Conservation (phyloP, 1,140 invertebrate species). For the Ptiloglossa arizonensis region DNA sequence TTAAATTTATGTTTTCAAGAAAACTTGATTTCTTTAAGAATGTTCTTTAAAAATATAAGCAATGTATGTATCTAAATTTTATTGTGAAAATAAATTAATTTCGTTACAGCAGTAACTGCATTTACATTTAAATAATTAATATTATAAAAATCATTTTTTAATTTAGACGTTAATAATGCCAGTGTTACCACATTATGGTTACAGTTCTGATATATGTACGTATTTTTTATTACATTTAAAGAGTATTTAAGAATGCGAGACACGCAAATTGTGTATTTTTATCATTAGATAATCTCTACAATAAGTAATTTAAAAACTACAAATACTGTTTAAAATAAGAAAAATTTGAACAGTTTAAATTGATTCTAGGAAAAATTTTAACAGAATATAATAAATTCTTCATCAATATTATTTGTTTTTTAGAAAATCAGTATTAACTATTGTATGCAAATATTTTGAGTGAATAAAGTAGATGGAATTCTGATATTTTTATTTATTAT, state of each 20-base stretch:
- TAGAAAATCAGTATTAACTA: neutral
- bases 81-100: conserved; percentile 16
- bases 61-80: neutral
- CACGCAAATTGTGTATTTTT: too few relatives aligned
- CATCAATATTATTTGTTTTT: neutral
- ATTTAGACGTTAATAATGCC: neutral
- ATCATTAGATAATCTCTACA: neutral
- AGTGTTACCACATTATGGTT: conserved; percentile 23
- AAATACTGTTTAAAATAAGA: neutral
- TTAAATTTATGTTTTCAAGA: too few relatives aligned
- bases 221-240: too few relatives aligned
- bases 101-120: neutral
- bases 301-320: neutral
- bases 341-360: neutral
- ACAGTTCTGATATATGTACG: too few relatives aligned
- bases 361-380: too few relatives aligned
- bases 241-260: too few relatives aligned
- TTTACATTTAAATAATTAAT: conserved; percentile 36
- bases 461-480: neutral
- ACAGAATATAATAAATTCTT: too few relatives aligned
- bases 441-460: neutral
- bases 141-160: neutral
- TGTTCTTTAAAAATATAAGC: too few relatives aligned
- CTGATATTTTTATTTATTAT: neutral
- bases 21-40: too few relatives aligned